Percentiles rank a stretch among this genome's conserved stretches.
Evolutionary conservation across 2,888 invertebrate species (phyloP).

Genomic region (Spodoptera littoralis): DNA sequence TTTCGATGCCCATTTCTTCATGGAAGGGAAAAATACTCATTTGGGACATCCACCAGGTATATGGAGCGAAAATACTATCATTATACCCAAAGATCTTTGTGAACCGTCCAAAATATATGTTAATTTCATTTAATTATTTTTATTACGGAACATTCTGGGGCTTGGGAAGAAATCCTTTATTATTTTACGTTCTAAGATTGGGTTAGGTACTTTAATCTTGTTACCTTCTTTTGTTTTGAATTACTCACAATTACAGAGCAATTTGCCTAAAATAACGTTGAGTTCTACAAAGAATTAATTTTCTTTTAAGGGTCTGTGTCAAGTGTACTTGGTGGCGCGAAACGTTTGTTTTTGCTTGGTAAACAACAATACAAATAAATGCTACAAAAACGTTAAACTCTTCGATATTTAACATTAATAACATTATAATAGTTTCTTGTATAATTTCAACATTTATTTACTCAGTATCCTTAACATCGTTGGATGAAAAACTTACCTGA

Average conservation of each 20-base stretch:
- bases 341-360: background rate
- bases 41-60: conserved; percentile 61
- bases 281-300: conserved; percentile 16
- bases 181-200: conserved; percentile 44
- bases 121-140: conserved; percentile 66
- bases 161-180: conserved; percentile 50
- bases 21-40: conserved; percentile 57
- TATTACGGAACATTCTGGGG: conserved; percentile 53
- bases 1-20: conserved; percentile 61
- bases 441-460: conserved; percentile 43
- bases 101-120: conserved; percentile 62
- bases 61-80: conserved; percentile 62
- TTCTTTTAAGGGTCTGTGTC: conserved; percentile 4
- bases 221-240: conserved; percentile 49
- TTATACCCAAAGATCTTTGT: conserved; percentile 56
- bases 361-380: background rate
- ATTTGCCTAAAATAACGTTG: conserved; percentile 42
- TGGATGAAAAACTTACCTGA: conserved; percentile 64
- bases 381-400: background rate
- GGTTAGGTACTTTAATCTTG: conserved; percentile 35
- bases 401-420: conserved; percentile 12
- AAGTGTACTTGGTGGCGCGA: background rate
- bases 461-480: conserved; percentile 30
- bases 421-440: conserved; percentile 17
- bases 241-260: conserved; percentile 45